Base-by-base conservation (phyloP, 92 coral and sea anemone genomes). In the Montipora capitata region DNA sequence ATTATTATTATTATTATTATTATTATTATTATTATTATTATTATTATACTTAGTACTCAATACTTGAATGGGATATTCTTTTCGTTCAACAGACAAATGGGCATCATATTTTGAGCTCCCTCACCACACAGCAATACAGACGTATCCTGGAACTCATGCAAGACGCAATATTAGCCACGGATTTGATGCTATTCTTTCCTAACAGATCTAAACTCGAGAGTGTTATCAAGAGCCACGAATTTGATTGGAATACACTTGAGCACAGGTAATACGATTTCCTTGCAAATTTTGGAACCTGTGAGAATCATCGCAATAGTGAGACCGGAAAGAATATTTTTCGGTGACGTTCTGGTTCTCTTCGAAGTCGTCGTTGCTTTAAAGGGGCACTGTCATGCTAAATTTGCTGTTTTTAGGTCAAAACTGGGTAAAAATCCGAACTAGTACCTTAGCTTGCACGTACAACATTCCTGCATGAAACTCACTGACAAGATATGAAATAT, bases 91-190 rank as follows among this genome's bases (percentile, higher is more conserved):
- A 95, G 98, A 84, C 89, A 12, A 96, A 93, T 15, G 96, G 93
- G 10, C 96, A 95, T 59, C 91, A 95, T 80, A 78, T 95, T 44
- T 93, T 95, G 18, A 83, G 72, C 71, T 10, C 72, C 14, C 87
- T 83, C 0, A 72, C 87, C 49, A 51, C 87, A 43, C 63, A 83
- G 18, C 87, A 83, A 18, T 92, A 51, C 61, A 72, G 49, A 27
- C 63, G 91, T 91, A 82, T 94, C 16, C 73, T 96, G 57, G 94
- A 91, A 79, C 87, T 91, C 38, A 81, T 96, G 45, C 92, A 93
- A 48, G 98, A 97, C 64, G 91, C 98, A 35, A 97, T 97, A 67
- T 81, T 97, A 68, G 99, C 98, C 0, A 97, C 99, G 7, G 99
- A 97, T 84, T 85, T 97, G 39, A 80, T 84, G 51, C 16, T 85